Evolutionary conservation across 2,888 invertebrate genomes (phyloP).

Genomic region (Arrhopalites spinosus): DNA sequence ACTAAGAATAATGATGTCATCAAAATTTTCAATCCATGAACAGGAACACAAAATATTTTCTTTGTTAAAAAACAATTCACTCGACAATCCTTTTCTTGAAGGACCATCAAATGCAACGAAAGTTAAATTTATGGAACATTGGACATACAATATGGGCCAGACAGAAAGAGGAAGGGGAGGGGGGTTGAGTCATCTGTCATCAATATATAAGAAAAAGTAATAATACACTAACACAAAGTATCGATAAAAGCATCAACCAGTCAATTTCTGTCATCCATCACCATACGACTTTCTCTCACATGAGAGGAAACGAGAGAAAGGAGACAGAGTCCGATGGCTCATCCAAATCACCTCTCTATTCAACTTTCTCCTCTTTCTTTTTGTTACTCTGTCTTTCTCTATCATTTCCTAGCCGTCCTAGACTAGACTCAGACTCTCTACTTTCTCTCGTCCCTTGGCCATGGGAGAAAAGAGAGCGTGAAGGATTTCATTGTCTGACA

Average conservation of each 20-base stretch:
- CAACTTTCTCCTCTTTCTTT: neutral
- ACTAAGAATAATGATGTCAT: too few relatives aligned
- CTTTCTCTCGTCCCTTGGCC: neutral
- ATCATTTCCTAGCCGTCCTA: neutral
- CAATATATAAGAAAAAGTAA: constrained; percentile 10
- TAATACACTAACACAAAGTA: constrained; percentile 27
- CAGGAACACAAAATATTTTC: too few relatives aligned
- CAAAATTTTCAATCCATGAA: too few relatives aligned
- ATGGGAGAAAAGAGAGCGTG: neutral
- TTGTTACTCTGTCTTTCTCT: neutral
- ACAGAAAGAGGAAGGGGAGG: neutral
- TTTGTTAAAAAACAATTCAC: too few relatives aligned
- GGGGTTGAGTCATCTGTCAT: neutral
- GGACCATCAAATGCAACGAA: too few relatives aligned
- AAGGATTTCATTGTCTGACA: too few relatives aligned
- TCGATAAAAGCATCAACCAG: constrained; percentile 21
- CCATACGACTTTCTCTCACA: neutral
- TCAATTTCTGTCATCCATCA: constrained; percentile 30
- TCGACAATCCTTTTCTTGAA: too few relatives aligned
- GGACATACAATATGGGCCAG: neutral
- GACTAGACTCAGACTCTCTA: neutral
- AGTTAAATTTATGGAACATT: too few relatives aligned
- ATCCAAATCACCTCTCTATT: constrained; percentile 22
- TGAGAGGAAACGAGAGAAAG: neutral
- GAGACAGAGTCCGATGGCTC: constrained; percentile 15